Evolutionary conservation across 1,140 invertebrate species (phyloP), one percentile per base, ranked within the genome.

Genomic region (Schlechtendalia chinensis): DNA sequence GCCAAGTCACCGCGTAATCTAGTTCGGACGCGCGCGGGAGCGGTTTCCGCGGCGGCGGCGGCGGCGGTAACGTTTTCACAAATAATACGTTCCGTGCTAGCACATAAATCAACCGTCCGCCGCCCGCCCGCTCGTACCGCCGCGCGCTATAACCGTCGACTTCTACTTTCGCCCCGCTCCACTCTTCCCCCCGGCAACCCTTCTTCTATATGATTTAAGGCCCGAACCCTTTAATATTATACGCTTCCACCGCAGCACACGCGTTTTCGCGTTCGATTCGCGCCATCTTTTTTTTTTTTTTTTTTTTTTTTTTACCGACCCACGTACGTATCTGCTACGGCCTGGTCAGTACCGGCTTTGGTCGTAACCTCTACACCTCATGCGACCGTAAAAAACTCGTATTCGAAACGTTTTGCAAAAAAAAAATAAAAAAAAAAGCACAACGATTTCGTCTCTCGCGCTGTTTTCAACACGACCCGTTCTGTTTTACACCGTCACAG

Each of bases 1-100:
- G n/a, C 75, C 75, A 61, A 79, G 75, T 79, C 63, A 79, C 75
- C 75, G 29, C 58, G 58, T 79, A 79, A 79, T 79, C 75, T 79
- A 79, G 75, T 79, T 79, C 75, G 75, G 75, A 79, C 63, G 56
- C 32, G 24, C 75, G 32, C 32, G 50, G 56, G n/a, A n/a, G n/a
- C n/a, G n/a, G n/a, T n/a, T n/a, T n/a, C n/a, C n/a, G 29, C 32
- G 58, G 74, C 61, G 61, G 45, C 75, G 39, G 58, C 54, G 54
- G 22, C 29, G 53, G 72, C 45, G 53, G 74, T 61, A 79, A 63
- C 75, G 16, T 79, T 79, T 79, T 79, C 75, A 63, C 75, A 50
- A 79, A 79, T 79, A 79, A 79, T 79, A 79, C 75, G 75, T 79
- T 77, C 54, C 56, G 32, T 32, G 54, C 54, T 79, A 79, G 39